Percentiles rank a stretch among this genome's conserved stretches.
Conservation (phyloP, 53 echinoderm and acorn worm species). For the Echinarachnius parma region DNA sequence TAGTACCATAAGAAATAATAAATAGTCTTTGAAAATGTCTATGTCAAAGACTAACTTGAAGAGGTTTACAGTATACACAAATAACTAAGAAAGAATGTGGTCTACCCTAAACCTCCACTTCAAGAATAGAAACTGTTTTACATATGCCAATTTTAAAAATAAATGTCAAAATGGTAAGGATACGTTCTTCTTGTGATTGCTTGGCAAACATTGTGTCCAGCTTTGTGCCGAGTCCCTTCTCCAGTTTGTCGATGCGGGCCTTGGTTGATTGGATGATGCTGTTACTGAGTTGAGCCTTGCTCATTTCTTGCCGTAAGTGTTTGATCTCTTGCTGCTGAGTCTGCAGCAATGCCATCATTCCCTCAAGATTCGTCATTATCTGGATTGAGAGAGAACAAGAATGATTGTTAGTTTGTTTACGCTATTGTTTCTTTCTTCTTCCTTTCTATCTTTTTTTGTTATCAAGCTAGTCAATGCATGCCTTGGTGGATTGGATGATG, state of each 20-base stretch:
- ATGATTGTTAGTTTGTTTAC: no score
- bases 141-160: no score
- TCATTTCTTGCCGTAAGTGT: conserved; percentile 73
- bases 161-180: conserved; percentile 73
- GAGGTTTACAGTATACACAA: no score
- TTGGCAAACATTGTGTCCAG: conserved; percentile 73
- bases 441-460: no score
- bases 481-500: conserved; percentile 94
- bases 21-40: no score
- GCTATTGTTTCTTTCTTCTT: no score
- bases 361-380: conserved; percentile 67
- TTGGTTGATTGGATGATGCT: conserved; percentile 95
- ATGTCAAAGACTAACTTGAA: no score
- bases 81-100: no score
- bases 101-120: no score
- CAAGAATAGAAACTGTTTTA: no score
- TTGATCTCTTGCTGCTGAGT: conserved; percentile 81
- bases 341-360: conserved; percentile 64
- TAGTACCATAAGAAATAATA: no score
- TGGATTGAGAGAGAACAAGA: conserved; percentile 15
- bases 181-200: conserved; percentile 84
- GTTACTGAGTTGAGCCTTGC: conserved; percentile 80
- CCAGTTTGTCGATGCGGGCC: conserved; percentile 87
- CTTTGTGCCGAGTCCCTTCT: conserved; percentile 80
- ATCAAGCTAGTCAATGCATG: conserved; percentile 87